Evolutionary conservation across 2,113 vertebrate genomes (phyloP), one percentile per base, ranked within the genome.

Genomic region (Lipophrys pholis): DNA sequence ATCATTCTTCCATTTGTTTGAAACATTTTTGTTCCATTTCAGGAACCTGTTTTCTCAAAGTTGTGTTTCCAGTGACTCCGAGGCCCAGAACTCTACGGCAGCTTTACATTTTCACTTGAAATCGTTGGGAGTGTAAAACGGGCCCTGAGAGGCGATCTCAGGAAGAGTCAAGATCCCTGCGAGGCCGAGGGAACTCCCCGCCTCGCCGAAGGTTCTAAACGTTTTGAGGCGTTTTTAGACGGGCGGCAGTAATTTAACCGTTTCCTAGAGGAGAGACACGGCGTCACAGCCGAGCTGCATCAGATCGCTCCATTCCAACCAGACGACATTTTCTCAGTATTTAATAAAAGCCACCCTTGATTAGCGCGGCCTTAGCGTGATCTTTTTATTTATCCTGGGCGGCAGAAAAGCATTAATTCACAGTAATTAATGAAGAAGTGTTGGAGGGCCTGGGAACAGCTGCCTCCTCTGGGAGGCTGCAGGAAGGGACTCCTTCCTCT

Each of bases 381-480:
- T 87, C 85, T 87, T 84, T 81, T 84, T 90, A 87, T 89, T 89
- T 89, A 90, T 89, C 75, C 83, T 76, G 59, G 40, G 70, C 52
- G 65, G 86, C 82, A 86, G 82, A 83, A 83, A 85, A 86, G 84
- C 90, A 90, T 91, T 89, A 90, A 90, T 90, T 90, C 86, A 66
- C 43, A 76, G 87, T 91, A 91, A 91, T 92, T 90, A 92, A 91
- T 91, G 87, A 92, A 87, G 81, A 83, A 90, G 84, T 81, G 82
- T 83, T 84, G 80, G 82, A 85, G 80, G 83, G 80, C 78, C 81
- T 64, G 76, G 69, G 83, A 87, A 89, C 88, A 91, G 88, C 88
- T 87, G 88, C 85, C 85, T 91, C 88, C 90, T 89, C 87, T 64
- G 85, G 90, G 88, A 87, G 79, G 79, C 73, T 63, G 72, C 72